These are phyloP conservation scores for Ia io DNA, from an alignment of 2,113 vertebrate species.

Conservation along the genomic window DNA sequence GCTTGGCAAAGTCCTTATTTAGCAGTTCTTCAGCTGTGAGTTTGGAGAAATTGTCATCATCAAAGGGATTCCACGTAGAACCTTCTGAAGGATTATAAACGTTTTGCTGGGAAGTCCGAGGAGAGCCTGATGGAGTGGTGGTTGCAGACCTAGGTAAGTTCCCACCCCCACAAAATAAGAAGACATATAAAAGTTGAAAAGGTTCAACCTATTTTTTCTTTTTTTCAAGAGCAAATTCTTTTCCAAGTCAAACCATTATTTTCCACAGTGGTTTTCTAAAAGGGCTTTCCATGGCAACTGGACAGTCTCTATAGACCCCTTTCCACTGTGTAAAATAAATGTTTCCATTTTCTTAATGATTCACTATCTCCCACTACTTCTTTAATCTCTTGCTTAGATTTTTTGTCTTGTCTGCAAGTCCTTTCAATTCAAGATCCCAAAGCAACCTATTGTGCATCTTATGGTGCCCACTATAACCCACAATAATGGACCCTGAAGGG, in stretches of 20 bases:
- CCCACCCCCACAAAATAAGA: constrained; percentile 63
- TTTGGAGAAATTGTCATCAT: constrained; percentile 98
- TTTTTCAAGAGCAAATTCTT: not conserved
- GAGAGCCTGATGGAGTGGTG: constrained; percentile 94
- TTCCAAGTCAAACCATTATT: not conserved
- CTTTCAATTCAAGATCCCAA: not conserved
- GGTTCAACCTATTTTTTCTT: constrained; percentile 10
- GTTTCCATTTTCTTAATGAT: not conserved
- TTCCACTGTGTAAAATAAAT: not conserved
- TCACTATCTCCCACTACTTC: not conserved
- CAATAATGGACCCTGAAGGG: not conserved
- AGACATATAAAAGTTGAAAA: constrained; percentile 46
- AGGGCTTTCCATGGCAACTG: not conserved
- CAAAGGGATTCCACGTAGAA: constrained; percentile 96
- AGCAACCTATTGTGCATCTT: not conserved
- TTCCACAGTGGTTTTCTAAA: constrained; percentile 21
- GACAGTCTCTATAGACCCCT: not conserved
- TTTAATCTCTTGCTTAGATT: not conserved
- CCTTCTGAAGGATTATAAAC: constrained; percentile 86
- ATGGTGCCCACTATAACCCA: not conserved
- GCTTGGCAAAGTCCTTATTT: constrained; percentile 98
- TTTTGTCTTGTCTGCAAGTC: not conserved
- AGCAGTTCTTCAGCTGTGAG: constrained; percentile 97
- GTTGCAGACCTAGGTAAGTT: constrained; percentile 90
- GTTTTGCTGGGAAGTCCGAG: constrained; percentile 87